Conservation (phyloP, 2,888 invertebrate genomes). For the Bruchidius siliquastri region DNA sequence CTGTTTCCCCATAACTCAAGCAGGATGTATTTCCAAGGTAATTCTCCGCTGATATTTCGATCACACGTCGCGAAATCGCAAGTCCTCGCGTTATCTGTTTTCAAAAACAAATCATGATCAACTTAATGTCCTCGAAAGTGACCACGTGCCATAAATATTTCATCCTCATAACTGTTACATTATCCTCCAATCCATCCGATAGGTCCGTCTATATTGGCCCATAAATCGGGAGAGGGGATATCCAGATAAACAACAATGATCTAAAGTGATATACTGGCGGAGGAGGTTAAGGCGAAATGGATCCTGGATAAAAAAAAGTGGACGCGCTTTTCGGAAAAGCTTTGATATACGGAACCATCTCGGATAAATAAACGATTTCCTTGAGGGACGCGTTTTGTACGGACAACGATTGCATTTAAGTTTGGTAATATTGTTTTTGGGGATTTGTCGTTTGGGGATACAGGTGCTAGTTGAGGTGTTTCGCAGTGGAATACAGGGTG, state of each 20-base stretch:
- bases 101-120: constrained; percentile 23
- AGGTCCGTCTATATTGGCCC: constrained; percentile 33
- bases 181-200: constrained; percentile 39
- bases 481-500: neutral
- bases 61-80: neutral
- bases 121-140: constrained; percentile 20
- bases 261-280: constrained; percentile 32
- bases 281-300: constrained; percentile 31
- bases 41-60: neutral
- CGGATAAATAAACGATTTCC: constrained; percentile 38
- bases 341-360: constrained; percentile 1
- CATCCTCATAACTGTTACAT: constrained; percentile 38
- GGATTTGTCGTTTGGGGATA: neutral
- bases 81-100: constrained; percentile 2
- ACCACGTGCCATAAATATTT: constrained; percentile 33
- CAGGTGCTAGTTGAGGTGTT: neutral
- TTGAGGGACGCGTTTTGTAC: constrained; percentile 32
- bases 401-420: neutral
- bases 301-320: constrained; percentile 24
- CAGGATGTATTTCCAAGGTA: neutral
- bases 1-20: neutral
- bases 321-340: neutral
- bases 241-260: constrained; percentile 39
- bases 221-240: constrained; percentile 37
- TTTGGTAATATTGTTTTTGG: neutral